Evolutionary conservation across 2,113 vertebrate species (phyloP).

Genomic region (Ellobius talpinus): DNA sequence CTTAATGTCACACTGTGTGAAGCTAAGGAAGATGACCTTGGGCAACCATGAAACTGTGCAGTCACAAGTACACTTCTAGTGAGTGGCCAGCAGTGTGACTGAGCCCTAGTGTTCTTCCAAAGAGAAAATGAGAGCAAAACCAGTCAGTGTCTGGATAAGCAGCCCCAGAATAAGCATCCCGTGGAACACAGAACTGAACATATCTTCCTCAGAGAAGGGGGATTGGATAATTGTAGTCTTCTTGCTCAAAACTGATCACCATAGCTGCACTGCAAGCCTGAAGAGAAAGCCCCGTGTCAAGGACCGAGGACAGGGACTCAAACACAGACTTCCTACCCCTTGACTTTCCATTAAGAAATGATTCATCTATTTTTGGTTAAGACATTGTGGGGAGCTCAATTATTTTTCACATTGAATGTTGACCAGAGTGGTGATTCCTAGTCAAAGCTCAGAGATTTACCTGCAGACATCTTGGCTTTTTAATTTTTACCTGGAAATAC

Average conservation of each 20-base stretch:
- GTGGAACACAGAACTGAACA: background rate
- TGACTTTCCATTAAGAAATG: background rate
- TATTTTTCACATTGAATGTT: constrained; percentile 19
- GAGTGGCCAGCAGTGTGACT: background rate
- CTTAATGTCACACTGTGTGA: background rate
- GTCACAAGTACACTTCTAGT: background rate
- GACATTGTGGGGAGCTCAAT: background rate
- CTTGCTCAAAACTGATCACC: background rate
- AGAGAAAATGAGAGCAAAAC: background rate
- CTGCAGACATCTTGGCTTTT: constrained; percentile 26
- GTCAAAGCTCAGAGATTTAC: constrained; percentile 5
- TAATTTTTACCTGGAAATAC: constrained; percentile 26
- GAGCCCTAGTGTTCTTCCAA: background rate
- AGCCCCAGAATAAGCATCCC: background rate
- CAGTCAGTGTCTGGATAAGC: background rate
- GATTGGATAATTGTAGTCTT: background rate
- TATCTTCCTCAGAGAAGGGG: background rate
- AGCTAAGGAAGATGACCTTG: background rate
- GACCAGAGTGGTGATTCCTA: background rate
- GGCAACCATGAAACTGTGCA: background rate
- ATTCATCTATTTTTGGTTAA: background rate
- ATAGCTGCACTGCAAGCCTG: background rate
- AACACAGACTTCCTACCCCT: background rate
- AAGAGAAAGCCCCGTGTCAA: background rate
- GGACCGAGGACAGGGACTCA: background rate